Evolutionary conservation across 2,797 vertebrate genomes (phyloP).

Genomic region (Sebastes iracundus): DNA sequence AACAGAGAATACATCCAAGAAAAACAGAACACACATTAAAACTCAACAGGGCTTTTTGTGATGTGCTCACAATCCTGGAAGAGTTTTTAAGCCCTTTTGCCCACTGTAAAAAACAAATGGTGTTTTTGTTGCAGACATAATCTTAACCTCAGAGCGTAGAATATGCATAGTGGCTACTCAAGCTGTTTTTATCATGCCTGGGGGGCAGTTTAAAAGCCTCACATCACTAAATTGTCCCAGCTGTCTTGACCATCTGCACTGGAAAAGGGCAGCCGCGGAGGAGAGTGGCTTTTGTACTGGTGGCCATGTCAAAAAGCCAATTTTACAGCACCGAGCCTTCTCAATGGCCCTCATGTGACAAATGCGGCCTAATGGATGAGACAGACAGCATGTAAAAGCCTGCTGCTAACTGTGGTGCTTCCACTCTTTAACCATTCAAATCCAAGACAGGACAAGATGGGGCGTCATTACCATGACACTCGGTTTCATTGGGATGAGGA

Average conservation of each 20-base stretch:
- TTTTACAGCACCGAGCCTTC: constrained; percentile 80
- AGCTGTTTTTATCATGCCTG: constrained; percentile 84
- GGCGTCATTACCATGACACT: constrained; percentile 70
- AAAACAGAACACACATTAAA: constrained; percentile 2
- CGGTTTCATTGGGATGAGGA: constrained; percentile 43
- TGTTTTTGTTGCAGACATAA: constrained; percentile 60
- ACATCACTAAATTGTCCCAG: constrained; percentile 87
- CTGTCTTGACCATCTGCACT: constrained; percentile 89
- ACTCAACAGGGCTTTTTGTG: constrained; percentile 6
- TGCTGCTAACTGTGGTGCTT: constrained; percentile 71
- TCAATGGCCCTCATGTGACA: constrained; percentile 83
- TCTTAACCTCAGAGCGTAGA: constrained; percentile 58
- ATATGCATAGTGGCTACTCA: constrained; percentile 77
- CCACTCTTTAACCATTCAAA: constrained; percentile 69
- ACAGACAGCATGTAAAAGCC: constrained; percentile 78
- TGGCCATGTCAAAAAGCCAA: constrained; percentile 83
- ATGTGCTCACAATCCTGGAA: not conserved
- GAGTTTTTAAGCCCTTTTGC: not conserved
- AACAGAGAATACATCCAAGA: constrained; percentile 14
- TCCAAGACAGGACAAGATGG: constrained; percentile 67
- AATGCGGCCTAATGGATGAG: constrained; percentile 83
- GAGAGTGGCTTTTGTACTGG: constrained; percentile 82
- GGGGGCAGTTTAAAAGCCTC: constrained; percentile 83
- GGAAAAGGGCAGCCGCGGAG: constrained; percentile 70
- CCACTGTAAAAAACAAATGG: constrained; percentile 48